Base-by-base conservation (phyloP, 1,140 invertebrate species). In the Hyles vespertilio region DNA sequence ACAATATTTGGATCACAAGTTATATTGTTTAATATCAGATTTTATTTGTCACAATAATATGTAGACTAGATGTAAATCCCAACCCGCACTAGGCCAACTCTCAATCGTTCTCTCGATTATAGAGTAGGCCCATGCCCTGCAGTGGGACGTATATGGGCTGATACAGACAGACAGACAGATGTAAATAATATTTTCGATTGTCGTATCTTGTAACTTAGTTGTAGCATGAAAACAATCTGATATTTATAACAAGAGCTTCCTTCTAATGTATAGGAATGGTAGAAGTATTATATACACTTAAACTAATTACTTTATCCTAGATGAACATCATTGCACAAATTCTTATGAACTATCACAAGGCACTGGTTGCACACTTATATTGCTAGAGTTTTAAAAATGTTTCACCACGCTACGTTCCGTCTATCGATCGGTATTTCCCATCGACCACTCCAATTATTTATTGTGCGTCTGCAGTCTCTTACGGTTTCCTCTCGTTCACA, bases 401-500 rank as follows among this genome's bases (percentile, higher is more conserved):
- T 34, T 34, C n/a, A 47, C 54, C 46, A 56, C 47, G 54, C 77
- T n/a, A 91, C 74, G 72, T 91, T 91, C 54, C 69, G 69, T 55
- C 67, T 87, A 76, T 92, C 91, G 11, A 88, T 63, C 22, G 91
- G 91, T 65, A 92, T 83, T 70, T 91, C 86, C 80, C 89, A 87
- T 84, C 90, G 78, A 45, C 74, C 82, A 40, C 61, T 79, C 80
- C 85, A 89, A 34, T 77, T 59, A 44, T 86, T 77, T 12, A 70
- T 72, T 5, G 77, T 81, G n/a, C 69, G 63, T 60, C 84, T 83
- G 64, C 94, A 95, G 59, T 91, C 90, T n/a, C 91, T 90, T 32
- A 95, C 71, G 74, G 89, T 91, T 22, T 81, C 79, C 0, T 82
- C 80, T 51, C 89, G 87, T 84, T 96, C 94, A 70, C 96, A 97